These are phyloP conservation scores for Gobiocypris rarus DNA, from an alignment of 2,113 vertebrate genomes.

Conservation along the genomic window DNA sequence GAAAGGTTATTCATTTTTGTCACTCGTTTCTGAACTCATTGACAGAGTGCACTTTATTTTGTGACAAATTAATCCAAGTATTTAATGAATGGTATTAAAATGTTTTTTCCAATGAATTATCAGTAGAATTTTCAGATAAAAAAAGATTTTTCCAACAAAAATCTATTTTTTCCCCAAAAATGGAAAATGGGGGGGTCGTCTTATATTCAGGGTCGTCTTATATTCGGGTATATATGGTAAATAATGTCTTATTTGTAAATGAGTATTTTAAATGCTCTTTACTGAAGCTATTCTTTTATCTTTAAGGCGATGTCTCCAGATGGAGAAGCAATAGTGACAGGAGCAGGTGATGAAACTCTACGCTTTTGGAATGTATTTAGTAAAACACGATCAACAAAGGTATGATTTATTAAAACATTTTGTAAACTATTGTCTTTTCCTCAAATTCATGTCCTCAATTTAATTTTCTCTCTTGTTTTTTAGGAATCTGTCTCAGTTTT, in stretches of 20 bases:
- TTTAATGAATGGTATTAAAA: too few relatives aligned
- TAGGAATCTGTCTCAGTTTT: slow-evolving; percentile 76
- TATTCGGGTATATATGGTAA: too few relatives aligned
- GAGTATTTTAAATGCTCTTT: not conserved
- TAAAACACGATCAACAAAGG: slow-evolving; percentile 98
- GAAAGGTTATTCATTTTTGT: too few relatives aligned
- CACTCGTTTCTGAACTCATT: too few relatives aligned
- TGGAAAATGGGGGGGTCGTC: too few relatives aligned
- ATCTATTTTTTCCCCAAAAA: too few relatives aligned
- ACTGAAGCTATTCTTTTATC: not conserved
- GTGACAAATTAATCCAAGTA: too few relatives aligned
- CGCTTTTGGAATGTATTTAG: slow-evolving; percentile 99
- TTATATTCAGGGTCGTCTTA: too few relatives aligned
- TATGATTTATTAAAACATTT: slow-evolving; percentile 57
- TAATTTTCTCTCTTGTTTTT: not conserved
- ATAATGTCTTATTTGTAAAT: not conserved
- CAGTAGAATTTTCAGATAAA: too few relatives aligned
- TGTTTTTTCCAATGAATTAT: too few relatives aligned
- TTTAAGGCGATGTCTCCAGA: slow-evolving; percentile 96
- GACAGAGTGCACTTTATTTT: too few relatives aligned
- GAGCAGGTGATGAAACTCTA: slow-evolving; percentile 95
- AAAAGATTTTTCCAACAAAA: too few relatives aligned
- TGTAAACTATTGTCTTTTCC: not conserved
- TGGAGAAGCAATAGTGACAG: slow-evolving; percentile 97
- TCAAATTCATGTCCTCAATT: not conserved